These are phyloP conservation scores for Grus americana DNA, from an alignment of 2,113 vertebrate genomes.

Conservation along the genomic window DNA sequence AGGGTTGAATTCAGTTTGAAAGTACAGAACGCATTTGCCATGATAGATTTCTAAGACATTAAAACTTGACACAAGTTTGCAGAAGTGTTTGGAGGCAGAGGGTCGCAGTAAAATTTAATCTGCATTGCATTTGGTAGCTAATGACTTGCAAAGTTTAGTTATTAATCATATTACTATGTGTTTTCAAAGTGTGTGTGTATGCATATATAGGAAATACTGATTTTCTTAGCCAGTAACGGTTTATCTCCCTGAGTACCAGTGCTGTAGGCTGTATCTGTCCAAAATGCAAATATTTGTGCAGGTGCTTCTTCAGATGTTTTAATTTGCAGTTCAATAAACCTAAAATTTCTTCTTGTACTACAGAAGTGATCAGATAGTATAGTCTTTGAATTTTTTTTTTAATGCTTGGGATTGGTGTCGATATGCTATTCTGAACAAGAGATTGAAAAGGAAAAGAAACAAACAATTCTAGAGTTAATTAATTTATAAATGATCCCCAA, in stretches of 20 bases:
- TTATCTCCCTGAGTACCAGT: neutral
- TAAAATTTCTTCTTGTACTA: neutral
- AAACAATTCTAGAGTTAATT: neutral
- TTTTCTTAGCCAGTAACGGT: neutral
- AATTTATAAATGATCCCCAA: neutral
- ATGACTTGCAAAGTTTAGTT: neutral
- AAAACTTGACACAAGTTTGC: neutral
- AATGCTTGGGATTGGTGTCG: neutral
- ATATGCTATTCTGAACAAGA: neutral
- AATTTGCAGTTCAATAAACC: neutral
- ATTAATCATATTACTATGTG: neutral
- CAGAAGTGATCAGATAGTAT: neutral
- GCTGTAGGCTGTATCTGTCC: neutral
- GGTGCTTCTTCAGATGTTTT: neutral
- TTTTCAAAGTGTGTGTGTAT: neutral
- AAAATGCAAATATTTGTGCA: neutral
- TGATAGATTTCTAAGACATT: neutral
- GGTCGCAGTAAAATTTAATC: neutral
- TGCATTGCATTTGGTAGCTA: neutral
- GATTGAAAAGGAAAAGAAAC: neutral
- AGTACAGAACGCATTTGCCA: rapidly evolving
- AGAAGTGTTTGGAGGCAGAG: neutral
- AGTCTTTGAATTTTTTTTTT: neutral
- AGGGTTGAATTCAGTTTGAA: rapidly evolving
- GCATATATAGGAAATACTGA: neutral